Base-by-base conservation (phyloP, 1,140 invertebrate species). In the Leptinotarsa texana region DNA sequence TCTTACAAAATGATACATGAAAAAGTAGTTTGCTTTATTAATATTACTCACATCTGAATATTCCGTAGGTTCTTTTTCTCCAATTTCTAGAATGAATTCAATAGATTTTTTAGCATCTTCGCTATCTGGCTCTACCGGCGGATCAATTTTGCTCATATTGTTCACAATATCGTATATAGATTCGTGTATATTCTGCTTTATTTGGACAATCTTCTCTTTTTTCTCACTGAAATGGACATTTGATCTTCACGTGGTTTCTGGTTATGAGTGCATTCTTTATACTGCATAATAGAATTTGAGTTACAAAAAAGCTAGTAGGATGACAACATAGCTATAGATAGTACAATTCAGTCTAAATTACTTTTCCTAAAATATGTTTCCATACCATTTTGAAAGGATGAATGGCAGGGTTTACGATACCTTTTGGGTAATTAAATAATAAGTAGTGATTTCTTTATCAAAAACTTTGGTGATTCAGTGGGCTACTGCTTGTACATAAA, bases 141-240 rank as follows among this genome's bases (percentile, higher is more conserved):
- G 83, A n/a, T 70, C 63, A 22, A 92, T 80, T 3, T 82, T 77
- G 0, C 79, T 75, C 90, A 92, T 90, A 65, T 91, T 87, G 63
- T 82, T 81, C 4, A 90, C 87, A 61, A 93, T 85, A 72, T 89
- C 90, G 75, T 89, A 89, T 22, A 93, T 92, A 0, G 90, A 89
- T 78, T 93, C 91, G 75, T 92, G 89, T 22, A 92, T 87, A 77
- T 93, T 93, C 77, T 88, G 87, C 63, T 87, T 87, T 47, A 93
- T 93, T 75, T 90, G 87, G 6, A 85, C 82, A 15, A 88, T 86
- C 82, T 91, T 92, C 47, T 90, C 89, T 72, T 82, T 80, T n/a
- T 89, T 86, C 81, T 93, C 92, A 75, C 91, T 92, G 81, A 33
- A 84, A 85, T 57, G 6, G 6, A 57, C 8, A 42, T 42, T 42